Base-by-base conservation (phyloP, 2,888 invertebrate species). In the Chymomyza amoena region DNA sequence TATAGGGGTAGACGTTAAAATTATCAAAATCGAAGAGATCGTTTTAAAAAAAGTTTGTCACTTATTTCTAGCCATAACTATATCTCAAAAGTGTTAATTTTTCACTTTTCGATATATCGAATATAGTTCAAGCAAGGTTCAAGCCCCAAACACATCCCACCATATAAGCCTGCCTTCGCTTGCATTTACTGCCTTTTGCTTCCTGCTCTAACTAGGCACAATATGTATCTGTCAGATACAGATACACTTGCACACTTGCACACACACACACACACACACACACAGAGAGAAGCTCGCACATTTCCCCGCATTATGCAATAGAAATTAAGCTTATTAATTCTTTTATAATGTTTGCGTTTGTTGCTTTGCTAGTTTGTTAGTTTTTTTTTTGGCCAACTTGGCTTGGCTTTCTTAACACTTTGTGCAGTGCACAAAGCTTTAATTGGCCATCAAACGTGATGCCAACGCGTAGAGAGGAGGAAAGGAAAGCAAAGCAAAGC, bases 381-480 rank as follows among this genome's bases (percentile, higher is more conserved):
- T 64, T 56, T 28, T 4, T n/a, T 56, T 57, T 57, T 57, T 69
- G 64, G 54, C 61, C 61, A 54, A 64, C 65, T 65, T 57, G 54
- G 63, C 64, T 68, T 57, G 66, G 69, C 73, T 70, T 75, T 75
- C 68, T 64, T 67, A 71, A 68, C 69, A 61, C 69, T 63, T 62
- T 57, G 45, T 18, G 50, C 65, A 25, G 25, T 28, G 18, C 50
- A 59, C 56, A 54, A 66, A 66, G 62, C 74, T 70, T 81, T 86
- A 84, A 86, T 86, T 83, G 81, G 76, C 78, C 84, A 73, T 68
- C 75, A 79, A 84, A 81, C 75, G 78, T 81, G 77, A 68, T 66
- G 63, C 61, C 71, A 66, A 63, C 66, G 64, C 70, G 50, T 59
- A 51, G 63, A 51, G 63, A 61, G n/a, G n/a, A n/a, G n/a, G n/a